These are phyloP conservation scores for Plectus sambesii DNA, from an alignment of 1,140 invertebrate species.

Conservation along the genomic window DNA sequence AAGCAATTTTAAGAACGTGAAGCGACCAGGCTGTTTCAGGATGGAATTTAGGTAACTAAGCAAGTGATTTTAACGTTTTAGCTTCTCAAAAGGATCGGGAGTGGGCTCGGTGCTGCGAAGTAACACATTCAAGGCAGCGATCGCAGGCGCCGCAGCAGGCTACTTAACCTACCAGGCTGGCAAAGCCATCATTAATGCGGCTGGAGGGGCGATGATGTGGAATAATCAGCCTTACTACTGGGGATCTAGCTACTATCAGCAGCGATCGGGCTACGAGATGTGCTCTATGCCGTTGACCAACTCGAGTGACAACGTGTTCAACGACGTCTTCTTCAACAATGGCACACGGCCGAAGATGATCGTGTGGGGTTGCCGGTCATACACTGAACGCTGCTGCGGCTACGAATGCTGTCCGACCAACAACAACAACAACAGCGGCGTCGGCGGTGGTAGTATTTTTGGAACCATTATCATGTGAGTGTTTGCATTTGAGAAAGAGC, in stretches of 20 bases:
- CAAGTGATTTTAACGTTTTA: no score
- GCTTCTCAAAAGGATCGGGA: slow-evolving; percentile 24
- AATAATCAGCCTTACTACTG: slow-evolving; percentile 39
- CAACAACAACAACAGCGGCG: no score
- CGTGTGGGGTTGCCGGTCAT: slow-evolving; percentile 38
- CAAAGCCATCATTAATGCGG: slow-evolving; percentile 36
- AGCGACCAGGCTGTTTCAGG: no score
- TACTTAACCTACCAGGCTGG: slow-evolving; percentile 45
- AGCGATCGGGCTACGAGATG: slow-evolving; percentile 26
- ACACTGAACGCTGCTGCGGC: slow-evolving; percentile 28
- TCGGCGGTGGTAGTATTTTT: no score
- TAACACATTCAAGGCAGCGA: slow-evolving; percentile 40
- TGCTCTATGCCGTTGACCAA: slow-evolving; percentile 44
- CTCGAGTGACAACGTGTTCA: slow-evolving; percentile 31
- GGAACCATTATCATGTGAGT: no score
- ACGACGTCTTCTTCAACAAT: slow-evolving; percentile 42
- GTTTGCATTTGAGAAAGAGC: no score
- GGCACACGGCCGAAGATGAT: slow-evolving; percentile 36
- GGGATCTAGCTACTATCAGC: slow-evolving; percentile 35
- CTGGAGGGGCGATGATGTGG: slow-evolving; percentile 39
- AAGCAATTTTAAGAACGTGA: no score
- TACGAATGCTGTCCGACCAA: no score
- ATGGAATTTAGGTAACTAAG: no score
- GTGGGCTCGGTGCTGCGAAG: slow-evolving; percentile 36
- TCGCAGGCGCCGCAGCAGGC: slow-evolving; percentile 42